Evolutionary conservation across 1,140 invertebrate genomes (phyloP), one percentile per base, ranked within the genome.

Genomic region (Macrobrachium nipponense): DNA sequence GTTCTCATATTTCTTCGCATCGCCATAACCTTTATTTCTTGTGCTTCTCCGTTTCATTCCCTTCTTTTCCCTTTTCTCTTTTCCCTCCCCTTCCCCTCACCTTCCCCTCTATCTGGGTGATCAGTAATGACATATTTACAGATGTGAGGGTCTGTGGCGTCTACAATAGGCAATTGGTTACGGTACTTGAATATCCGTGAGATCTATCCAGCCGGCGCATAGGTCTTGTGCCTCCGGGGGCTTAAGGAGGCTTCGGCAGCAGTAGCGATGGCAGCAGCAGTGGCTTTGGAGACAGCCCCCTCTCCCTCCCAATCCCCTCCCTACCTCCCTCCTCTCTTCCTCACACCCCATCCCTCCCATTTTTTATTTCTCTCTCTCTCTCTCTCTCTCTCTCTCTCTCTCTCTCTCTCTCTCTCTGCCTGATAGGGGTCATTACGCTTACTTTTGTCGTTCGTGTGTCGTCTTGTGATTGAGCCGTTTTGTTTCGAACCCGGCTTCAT

Each of bases 121-220:
- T 82, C 70, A 82, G 80, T 82, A 82, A 82, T 73, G 68, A 82
- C 70, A 75, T 82, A 82, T 82, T 82, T 82, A 75, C 81, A 75
- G 81, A 76, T 82, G 70, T 59, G 80, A 70, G 68, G 70, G 80
- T 58, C 59, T 72, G 70, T 68, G n/a, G 59, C n/a, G 20, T 62
- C 64, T 36, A 82, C 81, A 82, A 82, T 82, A 68, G 81, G 44
- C 80, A 64, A 82, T 82, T 82, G 81, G 81, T 82, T 60, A 76
- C 81, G 81, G 81, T 82, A 82, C 81, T 82, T 82, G 81, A 82
- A 72, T 68, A 17, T 17, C 43, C 81, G 81, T 82, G 81, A 60
- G 81, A 82, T 60, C 62, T 36, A 62, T 43, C 81, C 81, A 75
- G 81, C 70, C 81, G 44, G 80, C 80, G 68, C 23, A 10, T 23